Conservation (phyloP, 2,797 vertebrate genomes). For the Melopsittacus undulatus region DNA sequence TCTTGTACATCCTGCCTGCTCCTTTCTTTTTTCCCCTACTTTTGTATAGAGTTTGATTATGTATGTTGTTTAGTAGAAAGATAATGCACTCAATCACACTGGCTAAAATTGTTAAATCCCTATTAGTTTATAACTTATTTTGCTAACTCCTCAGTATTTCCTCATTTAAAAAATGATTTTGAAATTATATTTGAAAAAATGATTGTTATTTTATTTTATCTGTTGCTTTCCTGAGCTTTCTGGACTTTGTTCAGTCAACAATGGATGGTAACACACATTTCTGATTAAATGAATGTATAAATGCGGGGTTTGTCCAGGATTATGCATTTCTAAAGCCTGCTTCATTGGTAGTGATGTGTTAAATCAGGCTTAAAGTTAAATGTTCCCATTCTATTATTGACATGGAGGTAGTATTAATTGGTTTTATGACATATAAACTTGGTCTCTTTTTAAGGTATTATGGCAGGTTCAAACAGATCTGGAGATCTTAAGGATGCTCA, state of each 20-base stretch:
- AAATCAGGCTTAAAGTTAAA: neutral
- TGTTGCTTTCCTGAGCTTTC: neutral
- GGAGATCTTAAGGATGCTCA: constrained; percentile 94
- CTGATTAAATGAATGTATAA: neutral
- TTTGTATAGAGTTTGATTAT: neutral
- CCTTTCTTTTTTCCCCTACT: neutral
- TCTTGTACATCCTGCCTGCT: neutral
- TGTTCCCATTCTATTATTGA: neutral
- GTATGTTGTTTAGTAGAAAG: neutral
- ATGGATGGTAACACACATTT: neutral
- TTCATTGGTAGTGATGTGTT: neutral
- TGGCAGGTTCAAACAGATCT: constrained; percentile 96
- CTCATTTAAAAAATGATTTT: neutral
- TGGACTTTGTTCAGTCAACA: neutral
- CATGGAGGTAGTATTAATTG: neutral
- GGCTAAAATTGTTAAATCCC: neutral
- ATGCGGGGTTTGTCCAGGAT: neutral
- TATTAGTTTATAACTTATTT: neutral
- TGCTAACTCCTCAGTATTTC: neutral
- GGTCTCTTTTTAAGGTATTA: constrained; percentile 84
- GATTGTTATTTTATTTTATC: neutral
- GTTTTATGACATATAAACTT: constrained; percentile 41
- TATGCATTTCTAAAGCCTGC: neutral
- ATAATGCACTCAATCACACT: neutral
- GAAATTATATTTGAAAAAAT: neutral